Base-by-base conservation (phyloP, 35 echinoderm and acorn worm genomes). In the Strongylocentrotus purpuratus region DNA sequence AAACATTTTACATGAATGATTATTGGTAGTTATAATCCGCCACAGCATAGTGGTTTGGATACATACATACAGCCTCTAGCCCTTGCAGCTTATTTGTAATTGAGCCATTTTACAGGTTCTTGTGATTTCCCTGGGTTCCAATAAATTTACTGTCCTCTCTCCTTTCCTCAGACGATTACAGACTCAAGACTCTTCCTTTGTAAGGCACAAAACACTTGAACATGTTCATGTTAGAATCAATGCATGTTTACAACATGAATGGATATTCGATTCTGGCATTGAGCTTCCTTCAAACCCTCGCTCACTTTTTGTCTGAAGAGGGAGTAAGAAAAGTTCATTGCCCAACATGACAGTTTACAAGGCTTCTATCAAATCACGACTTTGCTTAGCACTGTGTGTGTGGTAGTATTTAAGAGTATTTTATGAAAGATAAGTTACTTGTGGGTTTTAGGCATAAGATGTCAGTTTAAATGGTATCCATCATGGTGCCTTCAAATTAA, bases 111-210 rank as follows among this genome's bases (percentile, higher is more conserved):
- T 89, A 89, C 18, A 46, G 45, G n/a, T 33, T 45, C 87, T 89
- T 45, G 33, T 89, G 33, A 89, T 89, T 89, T 89, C 87, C 87
- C 87, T 89, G 87, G 87, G 87, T 11, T 13, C 87, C 87, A 89
- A 89, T 89, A 89, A 89, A 89, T 89, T 89, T 5, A 33, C 87
- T 89, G 12, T 89, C 33, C 32, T 89, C 87, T 88, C 87, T 45
- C 14, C 87, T 41, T 32, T 31, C 33, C 25, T 7, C 22, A 22
- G 20, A 78, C 28, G 20, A 78, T 78, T 59, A 59, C 65, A n/a
- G 25, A 28, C 28, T 78, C 28, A 22, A 28, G 65, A 78, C 28
- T 78, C 65, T 78, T 22, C 4, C 65, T 28, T 2, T 78, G 25
- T 28, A 78, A 78, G 22, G 65, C 65, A 78, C 28, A 78, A 78